These are phyloP conservation scores for Trissonchulus sp. DNA, from an alignment of 2,888 invertebrate species.

Conservation along the genomic window DNA sequence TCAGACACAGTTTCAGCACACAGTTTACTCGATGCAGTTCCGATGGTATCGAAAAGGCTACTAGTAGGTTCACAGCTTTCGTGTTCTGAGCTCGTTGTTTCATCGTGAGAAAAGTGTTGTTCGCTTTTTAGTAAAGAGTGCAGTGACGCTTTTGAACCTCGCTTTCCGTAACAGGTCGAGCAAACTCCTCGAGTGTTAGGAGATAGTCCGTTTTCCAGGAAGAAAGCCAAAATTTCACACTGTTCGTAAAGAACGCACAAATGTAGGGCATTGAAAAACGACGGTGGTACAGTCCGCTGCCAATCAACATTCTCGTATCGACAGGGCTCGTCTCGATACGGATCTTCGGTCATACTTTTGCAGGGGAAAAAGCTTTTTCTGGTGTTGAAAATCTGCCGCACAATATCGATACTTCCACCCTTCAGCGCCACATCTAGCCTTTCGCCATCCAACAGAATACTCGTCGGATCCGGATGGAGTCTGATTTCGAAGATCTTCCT, in stretches of 20 bases:
- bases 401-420: background rate
- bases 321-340: background rate
- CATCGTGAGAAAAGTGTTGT: background rate
- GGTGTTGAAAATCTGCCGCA: background rate
- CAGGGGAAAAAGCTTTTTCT: background rate
- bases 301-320: background rate
- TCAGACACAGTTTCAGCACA: constrained; percentile 29
- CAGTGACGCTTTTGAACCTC: constrained; percentile 54
- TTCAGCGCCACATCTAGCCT: background rate
- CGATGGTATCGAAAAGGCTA: too few species aligned
- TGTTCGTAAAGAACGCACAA: constrained; percentile 61
- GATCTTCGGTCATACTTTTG: background rate
- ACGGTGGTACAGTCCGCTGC: background rate
- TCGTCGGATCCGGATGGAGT: background rate
- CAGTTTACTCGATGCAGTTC: constrained; percentile 58
- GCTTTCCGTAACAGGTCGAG: constrained; percentile 58
- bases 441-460: background rate
- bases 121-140: background rate
- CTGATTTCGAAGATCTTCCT: background rate
- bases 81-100: constrained; percentile 37
- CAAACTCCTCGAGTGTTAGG: background rate
- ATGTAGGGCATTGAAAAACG: constrained; percentile 59
- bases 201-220: background rate
- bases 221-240: constrained; percentile 46
- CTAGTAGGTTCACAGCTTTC: constrained; percentile 56